Conservation (phyloP, 2,888 invertebrate genomes). For the Latrodectus elegans region DNA sequence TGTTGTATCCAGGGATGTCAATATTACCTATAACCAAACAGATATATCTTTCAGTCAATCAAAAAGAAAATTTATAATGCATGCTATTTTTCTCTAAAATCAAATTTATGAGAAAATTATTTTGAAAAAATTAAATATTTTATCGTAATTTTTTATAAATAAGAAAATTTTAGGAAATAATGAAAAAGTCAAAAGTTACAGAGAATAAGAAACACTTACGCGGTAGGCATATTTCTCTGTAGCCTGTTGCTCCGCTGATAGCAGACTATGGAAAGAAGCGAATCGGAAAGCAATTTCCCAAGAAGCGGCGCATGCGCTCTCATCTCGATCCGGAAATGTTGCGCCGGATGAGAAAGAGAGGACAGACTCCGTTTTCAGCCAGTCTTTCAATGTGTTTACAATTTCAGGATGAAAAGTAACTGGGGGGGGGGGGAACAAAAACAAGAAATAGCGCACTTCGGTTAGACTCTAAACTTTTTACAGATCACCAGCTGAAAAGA, state of each 20-base stretch:
- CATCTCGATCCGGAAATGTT: constrained; percentile 8
- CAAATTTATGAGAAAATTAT: not conserved
- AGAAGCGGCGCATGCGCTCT: constrained; percentile 36
- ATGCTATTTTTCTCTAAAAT: not conserved
- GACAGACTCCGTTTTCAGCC: not conserved
- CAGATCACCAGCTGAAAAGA: no score
- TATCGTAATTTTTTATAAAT: no score
- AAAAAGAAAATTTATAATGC: not conserved
- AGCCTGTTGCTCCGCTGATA: constrained; percentile 47
- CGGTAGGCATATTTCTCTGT: constrained; percentile 38
- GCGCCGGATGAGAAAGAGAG: not conserved
- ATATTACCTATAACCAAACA: no score
- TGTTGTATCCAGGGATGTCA: no score
- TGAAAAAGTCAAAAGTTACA: no score
- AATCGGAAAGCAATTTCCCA: constrained; percentile 30
- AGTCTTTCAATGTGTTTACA: not conserved
- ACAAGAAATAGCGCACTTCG: no score
- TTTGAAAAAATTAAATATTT: not conserved
- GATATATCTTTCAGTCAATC: not conserved
- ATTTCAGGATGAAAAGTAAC: not conserved
- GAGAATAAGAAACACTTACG: constrained; percentile 13
- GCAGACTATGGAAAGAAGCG: constrained; percentile 16
- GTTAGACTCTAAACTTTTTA: no score
- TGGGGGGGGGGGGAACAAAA: not conserved
- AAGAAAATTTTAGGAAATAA: no score